Percentiles rank a stretch among this genome's conserved stretches.
Conservation (phyloP, 2,888 invertebrate genomes). For the Tetranychus piercei region DNA sequence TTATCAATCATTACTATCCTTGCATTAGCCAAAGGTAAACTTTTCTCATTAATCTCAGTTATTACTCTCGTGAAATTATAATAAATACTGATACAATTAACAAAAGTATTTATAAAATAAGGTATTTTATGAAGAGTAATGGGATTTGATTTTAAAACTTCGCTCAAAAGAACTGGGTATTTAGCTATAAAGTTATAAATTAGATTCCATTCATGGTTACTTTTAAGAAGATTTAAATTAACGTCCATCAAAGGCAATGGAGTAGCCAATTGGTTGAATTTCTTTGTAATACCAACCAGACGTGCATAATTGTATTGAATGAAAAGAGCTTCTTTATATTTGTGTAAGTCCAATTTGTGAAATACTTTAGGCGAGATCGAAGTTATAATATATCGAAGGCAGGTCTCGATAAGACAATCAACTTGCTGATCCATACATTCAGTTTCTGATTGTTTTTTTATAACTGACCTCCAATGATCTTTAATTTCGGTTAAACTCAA, state of each 20-base stretch:
- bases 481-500: background rate
- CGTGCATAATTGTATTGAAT: slow-evolving; percentile 2
- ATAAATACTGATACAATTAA: background rate
- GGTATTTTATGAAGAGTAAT: background rate
- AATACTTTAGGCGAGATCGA: background rate
- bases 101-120: background rate
- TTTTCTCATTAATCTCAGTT: background rate
- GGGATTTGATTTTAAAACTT: background rate
- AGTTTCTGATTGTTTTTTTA: background rate
- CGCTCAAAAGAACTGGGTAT: background rate
- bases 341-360: background rate
- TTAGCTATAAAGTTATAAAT: background rate
- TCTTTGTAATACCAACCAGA: background rate
- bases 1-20: background rate
- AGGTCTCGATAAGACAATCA: background rate
- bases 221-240: background rate
- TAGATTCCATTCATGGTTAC: background rate
- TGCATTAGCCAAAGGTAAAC: background rate
- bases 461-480: background rate
- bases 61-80: background rate
- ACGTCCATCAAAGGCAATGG: background rate
- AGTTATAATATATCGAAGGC: background rate
- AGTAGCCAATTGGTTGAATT: background rate
- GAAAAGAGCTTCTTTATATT: slow-evolving; percentile 4
- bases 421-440: background rate